These are phyloP conservation scores for Andrena fulva DNA, from an alignment of 2,888 invertebrate species.

Conservation along the genomic window DNA sequence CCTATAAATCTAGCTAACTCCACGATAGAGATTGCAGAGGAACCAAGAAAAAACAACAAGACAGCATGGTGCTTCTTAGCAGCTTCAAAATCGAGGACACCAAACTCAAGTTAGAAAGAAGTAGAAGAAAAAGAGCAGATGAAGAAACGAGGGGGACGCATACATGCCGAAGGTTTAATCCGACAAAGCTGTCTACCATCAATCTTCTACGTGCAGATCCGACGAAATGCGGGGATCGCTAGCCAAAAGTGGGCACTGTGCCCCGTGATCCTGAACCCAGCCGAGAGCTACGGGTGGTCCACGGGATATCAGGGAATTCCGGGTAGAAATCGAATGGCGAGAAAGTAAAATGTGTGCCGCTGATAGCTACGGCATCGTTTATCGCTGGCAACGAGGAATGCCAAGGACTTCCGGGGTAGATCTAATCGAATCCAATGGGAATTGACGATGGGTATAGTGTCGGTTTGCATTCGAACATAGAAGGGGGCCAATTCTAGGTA, in stretches of 20 bases:
- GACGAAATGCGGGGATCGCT: conserved; percentile 53
- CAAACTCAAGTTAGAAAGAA: too few species aligned
- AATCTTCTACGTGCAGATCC: conserved; percentile 59
- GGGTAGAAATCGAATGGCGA: conserved; percentile 37
- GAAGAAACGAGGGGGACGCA: conserved; percentile 45
- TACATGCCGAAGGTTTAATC: conserved; percentile 75
- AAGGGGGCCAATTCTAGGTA: not conserved
- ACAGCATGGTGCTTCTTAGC: too few species aligned
- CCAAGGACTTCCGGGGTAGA: conserved; percentile 56
- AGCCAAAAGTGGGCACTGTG: conserved; percentile 39
- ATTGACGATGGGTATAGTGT: conserved; percentile 20
- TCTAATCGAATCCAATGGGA: conserved; percentile 51
- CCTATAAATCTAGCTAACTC: too few species aligned
- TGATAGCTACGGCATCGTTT: conserved; percentile 49
- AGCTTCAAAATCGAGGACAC: too few species aligned
- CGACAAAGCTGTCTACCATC: conserved; percentile 67
- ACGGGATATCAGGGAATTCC: conserved; percentile 43
- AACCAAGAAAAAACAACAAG: too few species aligned
- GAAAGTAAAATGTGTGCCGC: conserved; percentile 54
- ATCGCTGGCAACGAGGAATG: conserved; percentile 53
- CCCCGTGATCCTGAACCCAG: not conserved
- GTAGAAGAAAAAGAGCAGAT: conserved; percentile 15
- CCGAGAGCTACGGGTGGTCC: conserved; percentile 47
- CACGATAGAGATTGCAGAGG: too few species aligned
- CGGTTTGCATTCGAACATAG: not conserved